Conservation (phyloP, 2,888 invertebrate species). For the Nomada fucata region DNA sequence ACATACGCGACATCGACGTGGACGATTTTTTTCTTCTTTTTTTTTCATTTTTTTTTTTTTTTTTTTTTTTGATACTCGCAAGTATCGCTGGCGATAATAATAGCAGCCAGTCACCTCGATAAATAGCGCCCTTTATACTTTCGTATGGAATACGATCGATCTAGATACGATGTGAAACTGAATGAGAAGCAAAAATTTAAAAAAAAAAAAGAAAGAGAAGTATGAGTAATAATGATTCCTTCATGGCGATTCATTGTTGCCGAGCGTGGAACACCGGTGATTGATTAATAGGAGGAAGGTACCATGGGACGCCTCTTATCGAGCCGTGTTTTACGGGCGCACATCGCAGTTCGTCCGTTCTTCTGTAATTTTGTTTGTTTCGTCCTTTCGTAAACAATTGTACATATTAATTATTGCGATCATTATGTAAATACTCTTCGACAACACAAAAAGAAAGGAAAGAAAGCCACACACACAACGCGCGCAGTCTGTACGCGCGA, state of each 20-base stretch:
- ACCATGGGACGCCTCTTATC: constrained; percentile 24
- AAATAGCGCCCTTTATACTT: constrained; percentile 62
- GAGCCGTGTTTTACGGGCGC: constrained; percentile 48
- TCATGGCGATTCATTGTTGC: constrained; percentile 50
- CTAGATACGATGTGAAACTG: constrained; percentile 24
- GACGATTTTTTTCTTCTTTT: constrained; percentile 38
- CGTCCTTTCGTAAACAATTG: constrained; percentile 71
- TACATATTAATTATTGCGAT: constrained; percentile 78
- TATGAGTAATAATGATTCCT: constrained; percentile 37
- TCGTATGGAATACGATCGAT: constrained; percentile 53
- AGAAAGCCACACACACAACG: constrained; percentile 42
- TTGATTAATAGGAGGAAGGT: constrained; percentile 19
- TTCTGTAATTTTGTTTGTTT: constrained; percentile 59
- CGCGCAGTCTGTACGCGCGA: constrained; percentile 70
- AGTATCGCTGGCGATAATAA: constrained; percentile 37
- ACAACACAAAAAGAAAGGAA: constrained; percentile 35
- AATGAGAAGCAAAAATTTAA: neutral
- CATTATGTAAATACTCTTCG: constrained; percentile 81
- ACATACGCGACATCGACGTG: constrained; percentile 55
- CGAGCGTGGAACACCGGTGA: constrained; percentile 46
- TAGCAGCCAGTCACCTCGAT: constrained; percentile 36
- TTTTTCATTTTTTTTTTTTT: neutral
- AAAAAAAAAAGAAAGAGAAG: constrained; percentile 10
- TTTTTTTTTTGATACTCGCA: constrained; percentile 43
- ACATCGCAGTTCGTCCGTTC: constrained; percentile 63